A percentile compares a stretch with the other conserved stretches of the same genome.
Conservation (phyloP, 1,140 invertebrate species). For the Oedothorax gibbosus region DNA sequence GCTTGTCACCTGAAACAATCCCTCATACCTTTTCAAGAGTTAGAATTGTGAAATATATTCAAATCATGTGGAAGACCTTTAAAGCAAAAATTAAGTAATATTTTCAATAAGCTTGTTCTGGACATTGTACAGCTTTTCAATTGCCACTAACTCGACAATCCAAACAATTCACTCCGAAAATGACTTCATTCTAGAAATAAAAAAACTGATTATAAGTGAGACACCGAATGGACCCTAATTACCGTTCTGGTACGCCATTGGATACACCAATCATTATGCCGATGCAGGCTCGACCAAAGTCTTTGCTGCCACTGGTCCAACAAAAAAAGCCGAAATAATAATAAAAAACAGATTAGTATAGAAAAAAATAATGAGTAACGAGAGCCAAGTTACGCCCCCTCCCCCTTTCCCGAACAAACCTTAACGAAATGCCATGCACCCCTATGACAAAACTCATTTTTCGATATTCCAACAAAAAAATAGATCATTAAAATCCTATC, state of each 20-base stretch:
- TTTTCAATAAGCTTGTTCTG: too few relatives aligned
- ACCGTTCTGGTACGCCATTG: background rate
- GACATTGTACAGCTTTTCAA: too few relatives aligned
- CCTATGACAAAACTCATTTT: conserved; percentile 52
- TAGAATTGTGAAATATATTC: too few relatives aligned
- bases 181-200: too few relatives aligned
- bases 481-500: conserved; percentile 59
- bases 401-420: conserved; percentile 10
- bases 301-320: conserved; percentile 11
- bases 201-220: too few relatives aligned
- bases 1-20: too few relatives aligned
- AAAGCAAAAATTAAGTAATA: too few relatives aligned
- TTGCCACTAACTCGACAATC: too few relatives aligned
- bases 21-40: too few relatives aligned
- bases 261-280: conserved; percentile 35
- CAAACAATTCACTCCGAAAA: too few relatives aligned
- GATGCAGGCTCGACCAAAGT: conserved; percentile 24
- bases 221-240: too few relatives aligned
- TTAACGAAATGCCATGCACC: background rate
- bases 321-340: background rate
- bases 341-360: background rate
- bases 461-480: conserved; percentile 36
- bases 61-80: too few relatives aligned
- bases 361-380: background rate
- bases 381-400: conserved; percentile 6